Evolutionary conservation across 2,888 invertebrate species (phyloP), one percentile per base, ranked within the genome.

Genomic region (Eupsilia transversa): DNA sequence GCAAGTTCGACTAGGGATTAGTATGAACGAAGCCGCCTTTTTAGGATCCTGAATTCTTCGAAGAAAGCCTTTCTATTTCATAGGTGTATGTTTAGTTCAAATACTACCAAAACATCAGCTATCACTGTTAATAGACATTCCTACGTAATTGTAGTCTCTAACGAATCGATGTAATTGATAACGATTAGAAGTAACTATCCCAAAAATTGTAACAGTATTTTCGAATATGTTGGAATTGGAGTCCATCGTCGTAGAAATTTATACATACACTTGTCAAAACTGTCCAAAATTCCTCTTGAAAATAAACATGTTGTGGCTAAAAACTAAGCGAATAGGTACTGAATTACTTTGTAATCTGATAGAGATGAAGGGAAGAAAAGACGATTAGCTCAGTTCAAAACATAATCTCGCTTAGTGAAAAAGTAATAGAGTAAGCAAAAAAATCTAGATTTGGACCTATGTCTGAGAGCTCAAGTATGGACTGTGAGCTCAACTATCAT

Each of bases 191-290:
- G 59, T 66, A 73, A 83, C 80, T 61, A 75, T 80, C 30, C 49
- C 23, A 73, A 68, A 65, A 80, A 81, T 70, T 78, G 77, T 87
- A 87, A 89, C 86, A 87, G 86, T 88, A 89, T 88, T 80, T 69
- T 75, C 76, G 17, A 64, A 69, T 67, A 61, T 63, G 46, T 33
- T 64, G 33, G 57, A 72, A 20, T 38, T 7, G 14, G 2, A 41
- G n/a, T 27, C 7, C 10, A 59, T 64, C 52, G 59, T 27, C 17
- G 0, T 49, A n/a, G 5, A 56, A 27, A 49, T 23, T 35, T 56
- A 46, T 12, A n/a, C n/a, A 46, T 12, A n/a, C n/a, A n/a, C n/a
- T 30, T 41, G 17, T 61, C 14, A 71, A 46, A 71, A 6, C 3
- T 49, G 30, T 27, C n/a, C 27, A 27, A n/a, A 46, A 46, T 7